phyloP scores from a whole-genome alignment of 2,888 invertebrate genomes.

The Apodemia zela region DNA sequence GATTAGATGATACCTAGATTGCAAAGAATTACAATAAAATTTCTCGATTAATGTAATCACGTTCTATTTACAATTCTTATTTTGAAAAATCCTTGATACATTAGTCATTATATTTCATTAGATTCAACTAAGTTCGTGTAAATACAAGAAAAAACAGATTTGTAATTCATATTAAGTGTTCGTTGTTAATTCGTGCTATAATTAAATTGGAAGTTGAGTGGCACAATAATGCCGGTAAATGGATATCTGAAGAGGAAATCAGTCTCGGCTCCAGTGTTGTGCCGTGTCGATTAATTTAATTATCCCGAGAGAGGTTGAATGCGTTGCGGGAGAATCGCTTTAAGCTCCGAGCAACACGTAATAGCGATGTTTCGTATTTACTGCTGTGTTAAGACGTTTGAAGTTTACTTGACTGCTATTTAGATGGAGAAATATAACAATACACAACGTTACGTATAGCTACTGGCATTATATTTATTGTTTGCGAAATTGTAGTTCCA shows the following conservation, averaged over 20 bases:
- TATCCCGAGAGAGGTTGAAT: constrained; percentile 57
- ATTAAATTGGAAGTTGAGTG: constrained; percentile 62
- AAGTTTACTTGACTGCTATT: background rate
- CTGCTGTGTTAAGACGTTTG: background rate
- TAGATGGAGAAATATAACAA: background rate
- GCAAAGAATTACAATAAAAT: too few relatives aligned
- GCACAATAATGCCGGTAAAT: constrained; percentile 67
- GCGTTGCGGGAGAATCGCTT: constrained; percentile 33
- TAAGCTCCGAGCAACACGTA: constrained; percentile 37
- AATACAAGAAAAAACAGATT: constrained; percentile 1
- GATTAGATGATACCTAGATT: too few relatives aligned
- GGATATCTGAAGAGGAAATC: constrained; percentile 71
- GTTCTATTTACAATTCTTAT: background rate
- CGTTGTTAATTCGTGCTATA: constrained; percentile 35
- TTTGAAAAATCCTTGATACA: background rate
- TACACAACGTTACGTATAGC: too few relatives aligned
- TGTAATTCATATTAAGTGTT: constrained; percentile 18
- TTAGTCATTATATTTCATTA: background rate
- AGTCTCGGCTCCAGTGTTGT: constrained; percentile 58
- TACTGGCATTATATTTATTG: too few relatives aligned
- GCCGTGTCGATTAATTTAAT: constrained; percentile 72
- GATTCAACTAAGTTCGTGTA: background rate
- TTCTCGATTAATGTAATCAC: background rate
- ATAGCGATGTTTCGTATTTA: constrained; percentile 4
- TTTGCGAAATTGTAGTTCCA: too few relatives aligned